Percentiles rank a stretch among this genome's conserved stretches.
Evolutionary conservation across 2,797 vertebrate species (phyloP).

Genomic region (Poeciliopsis gracilis): DNA sequence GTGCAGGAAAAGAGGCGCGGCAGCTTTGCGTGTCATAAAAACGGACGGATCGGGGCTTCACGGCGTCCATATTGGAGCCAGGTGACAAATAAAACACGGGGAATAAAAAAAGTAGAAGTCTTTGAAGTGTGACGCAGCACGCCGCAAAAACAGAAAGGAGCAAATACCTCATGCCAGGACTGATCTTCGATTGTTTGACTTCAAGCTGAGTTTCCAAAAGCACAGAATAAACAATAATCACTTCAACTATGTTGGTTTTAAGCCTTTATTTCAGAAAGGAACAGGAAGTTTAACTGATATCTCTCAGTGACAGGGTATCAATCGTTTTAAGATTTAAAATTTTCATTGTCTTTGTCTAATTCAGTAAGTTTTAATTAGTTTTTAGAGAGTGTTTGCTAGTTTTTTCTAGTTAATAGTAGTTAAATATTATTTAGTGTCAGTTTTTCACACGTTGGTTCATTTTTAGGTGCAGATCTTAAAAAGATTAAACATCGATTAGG

Average conservation of each 20-base stretch:
- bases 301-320: slow-evolving; percentile 29
- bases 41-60: slow-evolving; percentile 70
- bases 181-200: slow-evolving; percentile 74
- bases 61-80: slow-evolving; percentile 81
- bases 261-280: slow-evolving; percentile 9
- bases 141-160: slow-evolving; percentile 68
- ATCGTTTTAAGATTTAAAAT: no score
- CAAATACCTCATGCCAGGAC: slow-evolving; percentile 61
- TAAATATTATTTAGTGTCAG: no score
- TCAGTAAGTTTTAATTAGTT: no score
- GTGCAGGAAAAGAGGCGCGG: slow-evolving; percentile 71
- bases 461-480: no score
- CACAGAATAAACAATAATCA: slow-evolving; percentile 69
- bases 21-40: slow-evolving; percentile 74
- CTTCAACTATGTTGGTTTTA: slow-evolving; percentile 40
- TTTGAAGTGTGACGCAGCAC: slow-evolving; percentile 73
- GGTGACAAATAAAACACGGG: slow-evolving; percentile 80
- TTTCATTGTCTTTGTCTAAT: no score
- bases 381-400: no score
- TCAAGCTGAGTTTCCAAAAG: slow-evolving; percentile 57
- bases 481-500: no score
- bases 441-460: no score
- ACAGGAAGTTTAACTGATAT: slow-evolving; percentile 36
- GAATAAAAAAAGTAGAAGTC: slow-evolving; percentile 63
- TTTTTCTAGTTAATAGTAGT: no score